Evolutionary conservation across 2,797 vertebrate species (phyloP).

Genomic region (Parauchenoglanis ngamensis): DNA sequence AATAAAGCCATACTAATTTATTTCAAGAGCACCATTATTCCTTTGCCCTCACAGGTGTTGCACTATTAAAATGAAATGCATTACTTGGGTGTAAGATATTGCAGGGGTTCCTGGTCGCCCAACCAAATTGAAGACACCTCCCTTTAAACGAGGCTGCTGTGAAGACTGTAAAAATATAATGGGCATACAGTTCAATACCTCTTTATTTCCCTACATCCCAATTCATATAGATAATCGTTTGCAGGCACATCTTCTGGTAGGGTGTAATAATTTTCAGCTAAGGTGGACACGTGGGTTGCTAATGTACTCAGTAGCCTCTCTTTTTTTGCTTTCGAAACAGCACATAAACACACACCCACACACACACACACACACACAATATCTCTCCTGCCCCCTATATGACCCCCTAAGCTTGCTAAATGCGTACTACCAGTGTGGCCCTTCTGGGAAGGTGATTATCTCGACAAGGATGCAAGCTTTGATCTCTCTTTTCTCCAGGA

Average conservation of each 20-base stretch:
- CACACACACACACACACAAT: slow-evolving; percentile 35
- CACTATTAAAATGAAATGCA: slow-evolving; percentile 82
- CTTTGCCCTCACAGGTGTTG: slow-evolving; percentile 68
- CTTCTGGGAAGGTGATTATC: slow-evolving; percentile 55
- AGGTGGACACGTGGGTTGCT: slow-evolving; percentile 22
- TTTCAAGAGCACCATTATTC: slow-evolving; percentile 69
- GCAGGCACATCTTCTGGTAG: slow-evolving; percentile 10
- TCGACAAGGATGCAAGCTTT: slow-evolving; percentile 50
- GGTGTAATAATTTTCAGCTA: slow-evolving; percentile 19
- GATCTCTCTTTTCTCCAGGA: slow-evolving; percentile 43
- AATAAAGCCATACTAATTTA: slow-evolving; percentile 75
- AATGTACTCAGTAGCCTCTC: slow-evolving; percentile 28
- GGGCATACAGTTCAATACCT: slow-evolving; percentile 1
- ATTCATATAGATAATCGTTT: slow-evolving; percentile 35
- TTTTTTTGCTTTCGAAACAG: slow-evolving; percentile 19
- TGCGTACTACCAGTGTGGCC: slow-evolving; percentile 32
- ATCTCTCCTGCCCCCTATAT: slow-evolving; percentile 33
- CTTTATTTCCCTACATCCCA: slow-evolving; percentile 47
- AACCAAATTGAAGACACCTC: slow-evolving; percentile 69
- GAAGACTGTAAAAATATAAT: slow-evolving; percentile 45
- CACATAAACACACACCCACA: slow-evolving; percentile 26
- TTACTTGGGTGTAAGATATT: slow-evolving; percentile 76
- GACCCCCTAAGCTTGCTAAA: slow-evolving; percentile 48
- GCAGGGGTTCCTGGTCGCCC: slow-evolving; percentile 64
- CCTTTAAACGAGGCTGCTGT: slow-evolving; percentile 40